phyloP scores from a whole-genome alignment of 2,113 vertebrate species.

The Collichthys lucidus region DNA sequence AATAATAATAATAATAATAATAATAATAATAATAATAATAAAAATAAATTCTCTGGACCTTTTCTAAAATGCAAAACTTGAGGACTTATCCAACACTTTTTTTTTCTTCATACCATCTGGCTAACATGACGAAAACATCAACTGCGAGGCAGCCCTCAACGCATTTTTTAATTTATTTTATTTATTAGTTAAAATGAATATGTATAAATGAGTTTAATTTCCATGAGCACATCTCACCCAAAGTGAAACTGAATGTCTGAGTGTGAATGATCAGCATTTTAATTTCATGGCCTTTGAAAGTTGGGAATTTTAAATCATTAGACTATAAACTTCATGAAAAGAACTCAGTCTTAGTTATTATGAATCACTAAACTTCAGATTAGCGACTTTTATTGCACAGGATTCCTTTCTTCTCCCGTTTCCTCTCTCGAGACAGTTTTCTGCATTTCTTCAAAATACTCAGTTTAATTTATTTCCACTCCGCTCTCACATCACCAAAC shows the following conservation, averaged over 20 bases:
- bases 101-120: conserved; percentile 44
- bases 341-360: conserved; percentile 46
- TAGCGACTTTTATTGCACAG: conserved; percentile 27
- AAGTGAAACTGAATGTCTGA: conserved; percentile 54
- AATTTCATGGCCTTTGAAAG: conserved; percentile 48
- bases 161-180: conserved; percentile 16
- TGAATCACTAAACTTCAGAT: conserved; percentile 34
- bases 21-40: no score
- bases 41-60: no score
- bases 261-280: conserved; percentile 53
- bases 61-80: no score
- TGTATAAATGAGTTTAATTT: conserved; percentile 64
- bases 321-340: conserved; percentile 46
- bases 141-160: conserved; percentile 32
- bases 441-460: neutral
- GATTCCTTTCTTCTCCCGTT: neutral
- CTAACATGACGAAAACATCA: conserved; percentile 14
- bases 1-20: no score
- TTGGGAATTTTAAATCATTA: conserved; percentile 50
- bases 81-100: no score
- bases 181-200: conserved; percentile 48
- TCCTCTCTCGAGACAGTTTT: neutral
- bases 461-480: neutral
- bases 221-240: conserved; percentile 59
- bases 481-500: neutral